These are phyloP conservation scores for Eupsittula cactorum DNA, from an alignment of 2,113 vertebrate genomes.

Conservation along the genomic window DNA sequence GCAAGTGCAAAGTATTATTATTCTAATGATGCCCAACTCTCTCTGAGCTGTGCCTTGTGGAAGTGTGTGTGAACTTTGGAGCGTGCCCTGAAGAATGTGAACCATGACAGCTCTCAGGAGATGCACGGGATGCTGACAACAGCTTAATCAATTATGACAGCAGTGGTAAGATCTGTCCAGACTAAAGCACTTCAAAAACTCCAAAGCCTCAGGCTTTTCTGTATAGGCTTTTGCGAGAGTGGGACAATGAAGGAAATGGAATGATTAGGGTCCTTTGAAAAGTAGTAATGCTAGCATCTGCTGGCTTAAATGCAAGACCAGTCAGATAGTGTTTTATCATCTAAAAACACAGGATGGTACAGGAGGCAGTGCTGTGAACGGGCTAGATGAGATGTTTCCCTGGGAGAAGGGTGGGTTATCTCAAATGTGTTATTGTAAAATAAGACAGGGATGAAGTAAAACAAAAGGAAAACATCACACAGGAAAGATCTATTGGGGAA, in stretches of 20 bases:
- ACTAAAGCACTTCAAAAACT: constrained; percentile 68
- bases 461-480: constrained; percentile 6
- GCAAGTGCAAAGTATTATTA: constrained; percentile 41
- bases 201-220: constrained; percentile 59
- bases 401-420: background rate
- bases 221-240: constrained; percentile 1
- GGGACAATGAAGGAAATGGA: constrained; percentile 43
- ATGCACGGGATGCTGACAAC: constrained; percentile 43
- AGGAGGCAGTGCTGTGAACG: background rate
- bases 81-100: constrained; percentile 63
- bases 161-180: constrained; percentile 63
- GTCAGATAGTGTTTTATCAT: background rate
- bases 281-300: constrained; percentile 29
- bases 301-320: constrained; percentile 36
- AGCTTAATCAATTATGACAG: constrained; percentile 72
- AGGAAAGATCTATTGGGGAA: background rate
- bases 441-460: background rate
- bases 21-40: constrained; percentile 25
- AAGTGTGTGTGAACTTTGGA: constrained; percentile 66
- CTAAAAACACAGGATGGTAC: background rate
- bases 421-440: background rate
- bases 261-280: constrained; percentile 46
- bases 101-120: constrained; percentile 65
- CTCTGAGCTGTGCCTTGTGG: constrained; percentile 51
- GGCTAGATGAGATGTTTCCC: background rate